Conservation (phyloP, 2,797 vertebrate species). For the Clarias platycephalus region DNA sequence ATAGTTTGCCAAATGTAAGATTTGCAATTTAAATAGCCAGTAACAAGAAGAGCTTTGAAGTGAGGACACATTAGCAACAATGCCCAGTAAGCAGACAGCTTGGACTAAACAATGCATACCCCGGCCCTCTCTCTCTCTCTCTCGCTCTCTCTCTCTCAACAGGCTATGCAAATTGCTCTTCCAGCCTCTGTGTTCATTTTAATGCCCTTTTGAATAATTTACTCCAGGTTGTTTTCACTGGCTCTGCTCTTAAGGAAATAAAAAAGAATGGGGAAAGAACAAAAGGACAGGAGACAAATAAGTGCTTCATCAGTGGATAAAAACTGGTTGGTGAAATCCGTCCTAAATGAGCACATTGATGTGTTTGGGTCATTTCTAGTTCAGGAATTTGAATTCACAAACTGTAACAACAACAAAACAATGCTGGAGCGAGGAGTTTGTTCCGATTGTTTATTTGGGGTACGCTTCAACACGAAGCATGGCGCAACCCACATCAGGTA, state of each 20-base stretch:
- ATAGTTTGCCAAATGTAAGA: slow-evolving; percentile 46
- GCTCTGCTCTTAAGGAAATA: slow-evolving; percentile 46
- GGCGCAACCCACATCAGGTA: not conserved
- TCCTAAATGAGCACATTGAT: slow-evolving; percentile 44
- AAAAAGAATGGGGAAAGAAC: not conserved
- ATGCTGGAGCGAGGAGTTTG: not conserved
- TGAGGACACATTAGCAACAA: slow-evolving; percentile 47
- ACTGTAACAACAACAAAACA: not conserved
- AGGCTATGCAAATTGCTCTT: slow-evolving; percentile 60
- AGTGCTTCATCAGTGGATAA: slow-evolving; percentile 28
- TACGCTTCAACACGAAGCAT: not conserved
- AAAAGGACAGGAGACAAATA: slow-evolving; percentile 13
- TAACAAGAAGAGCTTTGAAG: slow-evolving; percentile 50
- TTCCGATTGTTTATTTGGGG: not conserved
- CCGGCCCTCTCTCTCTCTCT: slow-evolving; percentile 36
- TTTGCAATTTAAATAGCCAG: slow-evolving; percentile 56
- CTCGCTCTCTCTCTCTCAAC: slow-evolving; percentile 40
- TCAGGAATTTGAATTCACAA: not conserved
- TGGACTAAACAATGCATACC: slow-evolving; percentile 1
- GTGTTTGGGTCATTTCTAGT: slow-evolving; percentile 40
- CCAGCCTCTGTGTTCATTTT: slow-evolving; percentile 52
- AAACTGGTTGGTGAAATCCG: not conserved
- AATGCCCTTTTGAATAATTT: slow-evolving; percentile 55
- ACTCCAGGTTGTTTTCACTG: slow-evolving; percentile 47
- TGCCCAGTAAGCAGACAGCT: slow-evolving; percentile 66